phyloP scores from a whole-genome alignment of 2,888 invertebrate genomes.

The Archaeoteleia sp. region DNA sequence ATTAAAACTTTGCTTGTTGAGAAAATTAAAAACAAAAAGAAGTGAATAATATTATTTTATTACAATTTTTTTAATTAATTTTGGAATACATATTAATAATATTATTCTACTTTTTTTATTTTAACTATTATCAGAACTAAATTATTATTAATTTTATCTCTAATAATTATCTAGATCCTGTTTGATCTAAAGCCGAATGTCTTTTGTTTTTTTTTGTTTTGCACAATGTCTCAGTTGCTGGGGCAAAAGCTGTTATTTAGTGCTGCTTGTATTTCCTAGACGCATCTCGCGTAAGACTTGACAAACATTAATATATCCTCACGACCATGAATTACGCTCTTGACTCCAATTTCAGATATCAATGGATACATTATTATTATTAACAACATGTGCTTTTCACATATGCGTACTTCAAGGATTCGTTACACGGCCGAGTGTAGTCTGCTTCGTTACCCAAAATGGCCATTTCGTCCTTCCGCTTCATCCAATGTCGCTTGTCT shows the following conservation, averaged over 20 bases:
- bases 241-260: conserved; percentile 25
- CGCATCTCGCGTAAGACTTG: conserved; percentile 26
- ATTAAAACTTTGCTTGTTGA: no score
- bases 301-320: conserved; percentile 23
- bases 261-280: conserved; percentile 28
- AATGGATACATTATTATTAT: conserved; percentile 32
- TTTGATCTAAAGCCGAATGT: no score
- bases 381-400: conserved; percentile 15
- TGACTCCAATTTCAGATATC: conserved; percentile 44
- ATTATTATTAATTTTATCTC: no score
- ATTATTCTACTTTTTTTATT: no score
- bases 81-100: no score
- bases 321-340: conserved; percentile 35
- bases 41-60: no score
- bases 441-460: conserved; percentile 30
- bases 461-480: conserved; percentile 39
- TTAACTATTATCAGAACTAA: no score
- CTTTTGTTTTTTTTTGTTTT: no score
- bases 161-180: no score
- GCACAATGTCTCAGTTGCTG: no score
- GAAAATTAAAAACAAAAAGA: no score
- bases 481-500: conserved; percentile 7
- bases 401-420: conserved; percentile 40
- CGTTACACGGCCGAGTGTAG: conserved; percentile 35
- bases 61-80: no score